Base-by-base conservation (phyloP, 2,888 invertebrate species). In the Thera obeliscata region DNA sequence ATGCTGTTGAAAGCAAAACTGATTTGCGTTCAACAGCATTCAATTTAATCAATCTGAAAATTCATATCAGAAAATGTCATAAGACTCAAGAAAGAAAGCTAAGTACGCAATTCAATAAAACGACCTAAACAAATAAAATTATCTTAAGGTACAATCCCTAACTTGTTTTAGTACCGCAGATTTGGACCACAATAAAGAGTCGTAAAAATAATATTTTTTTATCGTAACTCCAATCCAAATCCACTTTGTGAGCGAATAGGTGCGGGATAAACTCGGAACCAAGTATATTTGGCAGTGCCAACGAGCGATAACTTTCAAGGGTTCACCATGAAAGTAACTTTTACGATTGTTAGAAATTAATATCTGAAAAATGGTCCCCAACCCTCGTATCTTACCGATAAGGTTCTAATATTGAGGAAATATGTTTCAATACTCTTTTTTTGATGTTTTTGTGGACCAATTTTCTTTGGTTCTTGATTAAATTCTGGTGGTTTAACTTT, bases 321-420 rank as follows among this genome's bases (percentile, higher is more conserved):
- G 83, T 85, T 64, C 77, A 84, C 86, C 85, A 87, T 91, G 88
- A 90, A 90, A 87, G 84, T 87, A 81, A 91, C 88, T 91, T 92
- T 92, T 91, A 92, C 87, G 90, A 89, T 90, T 92, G 90, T 91
- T 90, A 87, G 85, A 84, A 91, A 92, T 91, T 92, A 91, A 91
- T 93, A 91, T 90, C 88, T 88, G 89, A 90, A 90, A 90, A 90
- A 91, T 86, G 88, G 83, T 80, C 85, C 82, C 80, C 80, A 84
- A 88, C 88, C 88, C 81, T 87, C 84, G 83, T 89, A 88, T 86
- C 83, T 90, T 84, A 83, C 72, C 84, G 84, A 86, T 88, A 86
- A 88, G 86, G 80, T 81, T 81, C 77, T 78, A 81, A 80, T 84
- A 82, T 80, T 78, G 80, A 75, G 75, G 77, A 74, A 80, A 82